Evolutionary conservation across 2,113 vertebrate species (phyloP), one percentile per base, ranked within the genome.

Genomic region (Calidris pygmaea): DNA sequence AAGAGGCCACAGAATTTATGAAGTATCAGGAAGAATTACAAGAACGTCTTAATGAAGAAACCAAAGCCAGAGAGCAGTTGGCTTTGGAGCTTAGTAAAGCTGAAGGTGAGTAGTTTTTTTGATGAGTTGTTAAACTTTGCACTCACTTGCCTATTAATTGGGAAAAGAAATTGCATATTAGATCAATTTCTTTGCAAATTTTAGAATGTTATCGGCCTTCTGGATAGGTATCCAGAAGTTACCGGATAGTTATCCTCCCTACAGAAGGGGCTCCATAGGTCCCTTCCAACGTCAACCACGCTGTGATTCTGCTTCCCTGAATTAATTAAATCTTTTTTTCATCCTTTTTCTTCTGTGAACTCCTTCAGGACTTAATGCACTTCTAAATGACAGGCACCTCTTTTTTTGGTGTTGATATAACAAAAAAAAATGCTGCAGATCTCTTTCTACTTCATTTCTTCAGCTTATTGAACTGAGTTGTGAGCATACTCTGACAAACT

Each of bases 1-100:
- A 98, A 95, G 99, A 99, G 97, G 98, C 98, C 41, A 96, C 97
- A 18, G 99, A 99, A 63, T 98, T 98, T 71, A 93, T 98, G 35
- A 98, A 95, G 95, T 98, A 98, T 96, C 99, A 99, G 90, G 99
- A 99, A 85, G 99, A 99, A 87, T 98, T 99, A 43, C 99, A 98
- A 96, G 99, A 99, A 87, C 98, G 97, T 82, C 95, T 99, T 82
- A 90, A 95, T 9, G 99, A 99, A 95, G 99, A 99, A 98, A 97
- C 82, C 45, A 97, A 97, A 81, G 98, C 98, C 30, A 98, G 99
- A 58, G 99, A 99, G 94, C 98, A 99, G 89, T 97, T 99, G 98
- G 99, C 99, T 43, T 97, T 99, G 97, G 99, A 99, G 74, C 99
- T 99, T 30, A 99, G 98, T 90, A 98, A 97, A 77, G 99, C 99